These are phyloP conservation scores for Natator depressus DNA, from an alignment of 2,113 vertebrate species.

Conservation along the genomic window DNA sequence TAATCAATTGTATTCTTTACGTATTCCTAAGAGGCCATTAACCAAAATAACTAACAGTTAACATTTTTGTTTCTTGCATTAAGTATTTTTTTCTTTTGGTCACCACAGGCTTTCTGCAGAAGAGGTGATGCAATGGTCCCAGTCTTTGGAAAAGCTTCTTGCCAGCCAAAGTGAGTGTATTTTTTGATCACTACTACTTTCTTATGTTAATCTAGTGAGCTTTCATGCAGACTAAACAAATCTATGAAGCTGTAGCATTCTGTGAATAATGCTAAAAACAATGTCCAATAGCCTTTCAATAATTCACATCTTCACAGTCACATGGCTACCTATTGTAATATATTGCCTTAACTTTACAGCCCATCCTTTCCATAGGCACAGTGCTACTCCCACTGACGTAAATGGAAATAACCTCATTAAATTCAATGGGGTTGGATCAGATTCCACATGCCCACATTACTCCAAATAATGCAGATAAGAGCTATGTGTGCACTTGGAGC, in stretches of 20 bases:
- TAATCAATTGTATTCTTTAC: background rate
- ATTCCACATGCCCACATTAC: background rate
- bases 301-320: background rate
- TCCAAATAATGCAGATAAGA: background rate
- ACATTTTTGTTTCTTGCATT: background rate
- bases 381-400: background rate
- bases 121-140: constrained; percentile 82
- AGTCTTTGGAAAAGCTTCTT: constrained; percentile 83
- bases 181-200: background rate
- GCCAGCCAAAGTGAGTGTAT: constrained; percentile 77
- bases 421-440: background rate
- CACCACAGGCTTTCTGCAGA: constrained; percentile 75
- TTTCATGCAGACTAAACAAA: background rate
- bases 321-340: background rate
- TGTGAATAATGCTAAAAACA: background rate
- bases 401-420: background rate
- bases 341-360: background rate
- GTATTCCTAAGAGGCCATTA: background rate
- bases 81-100: background rate
- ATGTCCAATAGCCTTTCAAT: background rate
- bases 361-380: background rate
- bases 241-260: background rate
- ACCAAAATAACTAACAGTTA: background rate
- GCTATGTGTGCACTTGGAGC: background rate
- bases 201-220: background rate